Base-by-base conservation (phyloP, 2,113 vertebrate species). In the Lichenostomus cassidix region DNA sequence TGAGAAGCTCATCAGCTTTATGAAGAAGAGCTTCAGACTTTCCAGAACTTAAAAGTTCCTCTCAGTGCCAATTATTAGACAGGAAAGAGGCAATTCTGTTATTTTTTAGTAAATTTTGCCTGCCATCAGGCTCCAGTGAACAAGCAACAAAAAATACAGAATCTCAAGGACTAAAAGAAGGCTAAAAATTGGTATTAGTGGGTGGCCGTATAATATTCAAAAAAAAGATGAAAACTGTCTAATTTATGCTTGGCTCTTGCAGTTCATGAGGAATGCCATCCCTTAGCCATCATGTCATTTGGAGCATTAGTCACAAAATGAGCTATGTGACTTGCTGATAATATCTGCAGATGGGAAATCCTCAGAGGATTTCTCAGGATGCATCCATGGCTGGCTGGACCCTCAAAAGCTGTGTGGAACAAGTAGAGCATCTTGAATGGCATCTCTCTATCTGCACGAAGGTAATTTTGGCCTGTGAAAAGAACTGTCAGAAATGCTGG, bases 21-120 rank as follows among this genome's bases (percentile, higher is more conserved):
- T 85, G 84, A 91, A 94, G 94, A 93, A 64, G 91, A 85, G 44
- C 50, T 94, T 87, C 83, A 95, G 46, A 70, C n/a, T 95, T 97
- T 90, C 78, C 90, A 94, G 63, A 90, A 83, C 15, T 76, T 69
- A 20, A 67, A 78, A 67, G 44, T 70, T 89, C 33, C 33, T 77
- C 27, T 74, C 35, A 39, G 49, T 76, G 41, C 62, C 28, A 85
- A 11, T 85, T 50, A 41, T 58, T 91, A 89, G 74, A 33, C 20
- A 58, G 42, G 44, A 78, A 88, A 81, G 23, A 69, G 37, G 41
- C 73, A 62, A 81, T 87, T 87, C 50, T 74, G 18, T 50, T 87
- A 75, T 76, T 27, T 87, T 95, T 84, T 8, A 79, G 24, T 52
- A 74, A 91, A 50, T 94, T 87, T 89, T 85, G 28, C n/a, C 41